Base-by-base conservation (phyloP, 2,113 vertebrate species). In the Podarcis muralis region DNA sequence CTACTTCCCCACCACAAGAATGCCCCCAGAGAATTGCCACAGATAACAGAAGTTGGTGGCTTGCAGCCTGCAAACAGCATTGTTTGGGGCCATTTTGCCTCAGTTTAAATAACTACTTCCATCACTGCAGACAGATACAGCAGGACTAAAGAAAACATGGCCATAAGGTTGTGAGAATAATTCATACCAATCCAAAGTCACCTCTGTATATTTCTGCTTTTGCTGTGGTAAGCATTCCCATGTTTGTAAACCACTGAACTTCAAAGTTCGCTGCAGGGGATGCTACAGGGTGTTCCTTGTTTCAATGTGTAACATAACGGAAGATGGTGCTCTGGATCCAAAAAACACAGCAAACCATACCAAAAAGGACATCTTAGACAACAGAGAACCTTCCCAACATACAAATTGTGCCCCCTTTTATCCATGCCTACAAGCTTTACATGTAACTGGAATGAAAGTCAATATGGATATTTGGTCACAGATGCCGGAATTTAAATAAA, bases 191-290 rank as follows among this genome's bases (percentile, higher is more conserved):
- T 37, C 71, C 4, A 59, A 75, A 75, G 48, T 32, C 43, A 74
- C n/a, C 43, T 74, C 53, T 18, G 6, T 37, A 32, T 9, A 6
- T 86, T 12, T 13, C 22, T 72, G 30, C 30, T n/a, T 87, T 76
- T 89, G 5, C 81, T 85, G 15, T 16, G 27, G 22, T 87, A 0
- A 0, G 82, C 86, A 82, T 90, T 91, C n/a, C 12, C 84, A 16
- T 35, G 74, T 71, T 74, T 86, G 25, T 1, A 74, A 84, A 88
- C 32, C 32, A 80, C 57, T 86, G 83, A 90, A 80, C 74, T 20
- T 1, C 0, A 2, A 79, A 57, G 62, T 53, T 43, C 74, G 48
- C 78, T 74, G 72, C 32, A 75, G 83, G n/a, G 23, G 53, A 59
- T 59, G 22, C 32, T 59, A 57, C 23, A 59, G 83, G 71, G 20